phyloP scores from a whole-genome alignment of 2,888 invertebrate species.

The Zygothrica quintamaculata region DNA sequence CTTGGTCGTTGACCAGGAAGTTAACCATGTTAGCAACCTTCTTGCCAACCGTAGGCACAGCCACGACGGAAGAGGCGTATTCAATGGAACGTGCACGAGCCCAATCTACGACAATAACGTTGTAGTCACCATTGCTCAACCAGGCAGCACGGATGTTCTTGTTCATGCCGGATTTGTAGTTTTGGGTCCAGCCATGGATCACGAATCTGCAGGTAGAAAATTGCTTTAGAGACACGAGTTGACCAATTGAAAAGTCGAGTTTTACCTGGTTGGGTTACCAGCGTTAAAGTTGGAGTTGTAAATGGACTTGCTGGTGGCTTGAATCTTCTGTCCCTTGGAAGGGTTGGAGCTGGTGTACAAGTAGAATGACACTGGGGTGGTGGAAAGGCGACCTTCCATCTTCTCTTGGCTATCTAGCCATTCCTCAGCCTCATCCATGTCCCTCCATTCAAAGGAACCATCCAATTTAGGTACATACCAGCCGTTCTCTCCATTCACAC shows the following conservation, averaged over 20 bases:
- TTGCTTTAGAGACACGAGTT: neutral
- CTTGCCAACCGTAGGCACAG: constrained; percentile 73
- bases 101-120: constrained; percentile 88
- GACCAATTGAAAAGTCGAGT: too few relatives aligned
- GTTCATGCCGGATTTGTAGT: constrained; percentile 84
- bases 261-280: constrained; percentile 58
- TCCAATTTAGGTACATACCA: constrained; percentile 70
- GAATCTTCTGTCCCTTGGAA: constrained; percentile 56
- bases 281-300: constrained; percentile 60
- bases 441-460: constrained; percentile 65
- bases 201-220: constrained; percentile 70
- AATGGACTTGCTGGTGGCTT: constrained; percentile 47
- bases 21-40: constrained; percentile 77
- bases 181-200: constrained; percentile 87
- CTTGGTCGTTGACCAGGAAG: constrained; percentile 84
- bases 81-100: constrained; percentile 86
- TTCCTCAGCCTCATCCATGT: constrained; percentile 59
- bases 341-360: constrained; percentile 76
- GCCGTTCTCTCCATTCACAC: constrained; percentile 71
- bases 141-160: constrained; percentile 84
- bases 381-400: constrained; percentile 43
- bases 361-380: constrained; percentile 62
- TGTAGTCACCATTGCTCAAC: constrained; percentile 86
- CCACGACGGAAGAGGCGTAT: constrained; percentile 86
- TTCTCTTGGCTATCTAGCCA: constrained; percentile 45